Evolutionary conservation across 2,113 vertebrate genomes (phyloP).

Genomic region (Vimba vimba): DNA sequence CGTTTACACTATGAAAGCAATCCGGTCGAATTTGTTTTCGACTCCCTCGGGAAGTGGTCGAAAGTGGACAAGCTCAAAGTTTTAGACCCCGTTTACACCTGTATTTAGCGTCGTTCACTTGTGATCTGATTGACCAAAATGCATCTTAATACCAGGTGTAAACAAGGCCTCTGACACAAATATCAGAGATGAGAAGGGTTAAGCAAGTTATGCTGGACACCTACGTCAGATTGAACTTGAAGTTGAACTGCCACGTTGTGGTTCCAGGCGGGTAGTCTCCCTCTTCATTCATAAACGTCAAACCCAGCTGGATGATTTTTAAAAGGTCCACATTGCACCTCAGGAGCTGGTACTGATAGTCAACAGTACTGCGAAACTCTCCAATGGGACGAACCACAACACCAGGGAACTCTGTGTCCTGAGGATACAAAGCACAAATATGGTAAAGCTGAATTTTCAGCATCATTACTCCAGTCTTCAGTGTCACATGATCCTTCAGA

Average conservation of each 20-base stretch:
- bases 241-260: slow-evolving; percentile 99
- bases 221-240: slow-evolving; percentile 98
- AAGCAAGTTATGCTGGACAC: slow-evolving; percentile 54
- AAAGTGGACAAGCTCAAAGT: no score
- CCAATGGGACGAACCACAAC: slow-evolving; percentile 96
- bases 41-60: no score
- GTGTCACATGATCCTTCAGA: not conserved
- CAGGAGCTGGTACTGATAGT: slow-evolving; percentile 97
- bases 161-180: not conserved
- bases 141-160: no score
- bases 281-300: slow-evolving; percentile 97
- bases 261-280: slow-evolving; percentile 92
- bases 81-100: no score
- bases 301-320: slow-evolving; percentile 97
- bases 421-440: not conserved
- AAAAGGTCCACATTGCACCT: slow-evolving; percentile 96
- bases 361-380: slow-evolving; percentile 96
- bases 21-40: no score
- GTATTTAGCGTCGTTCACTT: no score
- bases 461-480: not conserved
- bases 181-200: not conserved
- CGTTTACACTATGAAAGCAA: no score
- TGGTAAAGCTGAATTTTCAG: not conserved
- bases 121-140: no score
- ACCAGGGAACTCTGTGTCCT: slow-evolving; percentile 98